These are phyloP conservation scores for human (Homo sapiens) DNA, from an alignment of 2,113 vertebrate genomes.

Conservation along the genomic window GRCh38 chr3:52762001-52762500, in stretches of 20 bases:
- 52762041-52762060: neutral
- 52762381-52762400: too few relatives aligned
- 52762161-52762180: neutral
- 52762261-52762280: neutral
- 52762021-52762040: neutral
- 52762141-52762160: neutral
- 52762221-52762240: neutral
- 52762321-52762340: slow-evolving; percentile 4
- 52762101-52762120: neutral
- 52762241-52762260: neutral
- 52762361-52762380: neutral
- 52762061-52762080: neutral
- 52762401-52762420: too few relatives aligned
- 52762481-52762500: slow-evolving; percentile 44
- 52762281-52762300: slow-evolving; percentile 1
- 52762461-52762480: slow-evolving; percentile 75
- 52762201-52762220: neutral
- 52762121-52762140: neutral
- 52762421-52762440: too few relatives aligned
- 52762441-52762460: slow-evolving; percentile 69
- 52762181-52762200: neutral
- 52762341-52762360: neutral
- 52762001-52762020: neutral
- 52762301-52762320: neutral
- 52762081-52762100: neutral